phyloP scores from a whole-genome alignment of 2,113 vertebrate genomes.

The Apistogramma diplotaenia region DNA sequence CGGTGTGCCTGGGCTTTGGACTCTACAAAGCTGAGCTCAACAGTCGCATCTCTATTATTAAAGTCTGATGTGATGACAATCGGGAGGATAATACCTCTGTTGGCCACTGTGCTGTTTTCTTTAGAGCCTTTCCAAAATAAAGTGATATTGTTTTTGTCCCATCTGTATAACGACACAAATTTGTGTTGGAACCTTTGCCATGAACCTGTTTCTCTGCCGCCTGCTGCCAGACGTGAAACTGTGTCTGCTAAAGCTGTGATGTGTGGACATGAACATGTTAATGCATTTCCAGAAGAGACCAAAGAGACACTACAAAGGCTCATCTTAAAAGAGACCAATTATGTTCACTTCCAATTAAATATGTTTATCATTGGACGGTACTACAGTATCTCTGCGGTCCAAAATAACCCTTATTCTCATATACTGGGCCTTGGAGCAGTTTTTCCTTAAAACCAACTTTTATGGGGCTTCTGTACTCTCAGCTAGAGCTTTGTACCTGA shows the following conservation, averaged over 20 bases:
- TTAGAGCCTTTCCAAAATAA: not conserved
- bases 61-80: slow-evolving; percentile 40
- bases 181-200: not conserved
- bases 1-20: slow-evolving; percentile 74
- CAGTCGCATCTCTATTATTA: slow-evolving; percentile 64
- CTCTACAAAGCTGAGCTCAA: slow-evolving; percentile 75
- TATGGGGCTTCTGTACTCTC: not conserved
- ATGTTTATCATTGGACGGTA: not conserved
- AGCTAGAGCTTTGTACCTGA: not conserved
- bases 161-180: not conserved
- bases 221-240: not conserved
- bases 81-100: not conserved
- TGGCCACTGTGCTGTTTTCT: not conserved
- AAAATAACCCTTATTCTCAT: not conserved
- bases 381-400: not conserved
- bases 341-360: not conserved
- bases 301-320: not conserved
- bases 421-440: not conserved
- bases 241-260: not conserved
- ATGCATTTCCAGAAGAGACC: not conserved
- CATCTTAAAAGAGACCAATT: not conserved
- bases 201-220: not conserved
- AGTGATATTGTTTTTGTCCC: not conserved
- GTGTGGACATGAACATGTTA: not conserved
- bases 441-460: not conserved